These are phyloP conservation scores for Pentalonia nigronervosa DNA, from an alignment of 1,140 invertebrate species.

Conservation along the genomic window DNA sequence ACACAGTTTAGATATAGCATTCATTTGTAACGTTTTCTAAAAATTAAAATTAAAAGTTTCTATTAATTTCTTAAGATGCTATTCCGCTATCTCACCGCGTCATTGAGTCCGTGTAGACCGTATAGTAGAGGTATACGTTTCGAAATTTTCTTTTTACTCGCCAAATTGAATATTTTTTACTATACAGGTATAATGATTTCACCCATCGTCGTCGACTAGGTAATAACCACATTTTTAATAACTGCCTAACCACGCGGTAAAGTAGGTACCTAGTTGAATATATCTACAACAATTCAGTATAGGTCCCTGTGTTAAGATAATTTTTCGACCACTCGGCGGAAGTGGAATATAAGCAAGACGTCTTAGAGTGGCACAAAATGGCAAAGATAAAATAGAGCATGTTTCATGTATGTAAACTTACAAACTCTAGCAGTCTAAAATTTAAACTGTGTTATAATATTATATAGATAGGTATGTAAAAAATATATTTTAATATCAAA, in stretches of 20 bases:
- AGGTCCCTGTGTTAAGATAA: background rate
- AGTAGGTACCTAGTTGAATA: background rate
- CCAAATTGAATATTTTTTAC: background rate
- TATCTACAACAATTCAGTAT: background rate
- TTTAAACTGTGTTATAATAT: background rate
- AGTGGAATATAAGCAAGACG: background rate
- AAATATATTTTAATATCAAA: background rate
- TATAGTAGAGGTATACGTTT: background rate
- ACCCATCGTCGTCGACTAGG: too few relatives aligned
- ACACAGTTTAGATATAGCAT: background rate
- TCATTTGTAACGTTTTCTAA: background rate
- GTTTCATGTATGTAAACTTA: background rate
- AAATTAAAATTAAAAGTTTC: background rate
- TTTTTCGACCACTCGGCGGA: background rate
- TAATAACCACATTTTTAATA: background rate
- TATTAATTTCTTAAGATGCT: background rate
- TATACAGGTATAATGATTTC: background rate
- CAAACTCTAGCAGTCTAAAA: background rate
- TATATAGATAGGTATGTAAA: too few relatives aligned
- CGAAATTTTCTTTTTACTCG: background rate
- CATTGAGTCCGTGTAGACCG: background rate
- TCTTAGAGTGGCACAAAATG: background rate
- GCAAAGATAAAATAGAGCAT: background rate
- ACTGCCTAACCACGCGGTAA: background rate
- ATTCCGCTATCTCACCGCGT: background rate